Evolutionary conservation across 2,113 vertebrate species (phyloP), one percentile per base, ranked within the genome.

Genomic region (Propithecus coquereli): DNA sequence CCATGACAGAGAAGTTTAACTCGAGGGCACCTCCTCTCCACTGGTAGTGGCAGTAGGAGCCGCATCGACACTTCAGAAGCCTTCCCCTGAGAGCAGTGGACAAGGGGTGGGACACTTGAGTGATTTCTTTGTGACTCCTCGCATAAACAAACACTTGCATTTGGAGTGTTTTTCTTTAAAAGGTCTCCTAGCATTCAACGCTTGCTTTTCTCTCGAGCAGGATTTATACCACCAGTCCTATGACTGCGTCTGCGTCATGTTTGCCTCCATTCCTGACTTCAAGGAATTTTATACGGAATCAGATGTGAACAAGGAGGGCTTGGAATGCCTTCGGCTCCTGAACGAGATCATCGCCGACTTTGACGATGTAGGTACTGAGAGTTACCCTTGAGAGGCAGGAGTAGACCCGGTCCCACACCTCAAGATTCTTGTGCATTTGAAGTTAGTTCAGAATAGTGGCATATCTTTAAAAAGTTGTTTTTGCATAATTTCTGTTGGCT

Each of bases 241-340:
- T 0, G 99, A 99, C 97, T 99, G 99, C 7, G 99, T 99, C 95
- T 99, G 99, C 54, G 99, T 99, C 97, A 99, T 99, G 99, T 99
- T 99, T 85, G 99, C 99, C 97, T 99, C 99, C 43, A 99, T 99
- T 94, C 99, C 99, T 2, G 99, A 99, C 98, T 99, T 99, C 98
- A 99, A 99, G 97, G 99, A 99, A 97, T 99, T 99, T 98, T 99
- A 99, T 98, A 99, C 99, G 0, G 99, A 99, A 95, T 99, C 99
- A 10, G 99, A 99, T 37, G 99, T 99, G 95, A 99, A 99, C 98
- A 99, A 99, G 97, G 99, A 99, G 97, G 99, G 99, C 40, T 97
- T 99, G 91, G 99, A 99, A 97, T 99, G 99, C 97, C 99, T 99
- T 77, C 98, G 99, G 96, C 99, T 99, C 63, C 98, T 99, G 94